A percentile compares a stretch with the other conserved stretches of the same genome.
Evolutionary conservation across 2,113 vertebrate genomes (phyloP).

Genomic region (Oophaga pumilio): DNA sequence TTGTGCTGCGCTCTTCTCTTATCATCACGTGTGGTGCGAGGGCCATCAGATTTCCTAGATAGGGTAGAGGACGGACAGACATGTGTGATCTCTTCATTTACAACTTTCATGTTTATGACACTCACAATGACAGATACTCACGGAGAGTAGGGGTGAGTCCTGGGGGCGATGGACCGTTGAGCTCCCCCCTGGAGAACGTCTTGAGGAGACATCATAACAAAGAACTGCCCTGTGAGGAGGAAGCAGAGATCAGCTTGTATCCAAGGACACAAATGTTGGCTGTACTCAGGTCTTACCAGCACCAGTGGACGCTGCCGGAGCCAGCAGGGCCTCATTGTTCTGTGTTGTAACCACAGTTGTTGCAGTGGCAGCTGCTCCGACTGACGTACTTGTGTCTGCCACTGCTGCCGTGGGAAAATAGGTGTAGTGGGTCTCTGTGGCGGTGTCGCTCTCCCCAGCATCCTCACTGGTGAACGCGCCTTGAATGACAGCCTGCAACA

Average conservation of each 20-base stretch:
- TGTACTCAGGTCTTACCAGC: conserved; percentile 55
- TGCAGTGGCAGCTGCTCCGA: conserved; percentile 62
- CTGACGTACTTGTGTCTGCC: conserved; percentile 64
- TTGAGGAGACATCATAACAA: conserved; percentile 97
- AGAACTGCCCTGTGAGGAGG: conserved; percentile 83
- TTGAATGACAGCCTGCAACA: conserved; percentile 72
- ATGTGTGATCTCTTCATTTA: background rate
- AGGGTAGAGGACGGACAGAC: background rate
- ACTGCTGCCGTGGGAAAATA: conserved; percentile 73
- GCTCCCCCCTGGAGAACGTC: conserved; percentile 86
- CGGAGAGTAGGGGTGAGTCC: conserved; percentile 88
- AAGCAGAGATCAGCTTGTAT: background rate
- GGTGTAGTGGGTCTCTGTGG: conserved; percentile 73
- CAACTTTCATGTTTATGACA: too few relatives aligned
- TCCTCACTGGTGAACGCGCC: conserved; percentile 77
- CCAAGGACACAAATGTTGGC: too few relatives aligned
- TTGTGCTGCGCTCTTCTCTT: conserved; percentile 93
- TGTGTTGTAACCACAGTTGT: conserved; percentile 73
- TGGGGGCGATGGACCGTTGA: conserved; percentile 88
- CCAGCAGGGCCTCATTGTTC: conserved; percentile 72
- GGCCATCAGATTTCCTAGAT: conserved; percentile 85
- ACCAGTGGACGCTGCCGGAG: conserved; percentile 71
- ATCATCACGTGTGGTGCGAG: conserved; percentile 87
- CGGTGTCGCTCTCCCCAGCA: conserved; percentile 67
- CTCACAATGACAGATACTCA: conserved; percentile 68